Evolutionary conservation across 2,888 invertebrate genomes (phyloP).

Genomic region (Rutpela maculata): DNA sequence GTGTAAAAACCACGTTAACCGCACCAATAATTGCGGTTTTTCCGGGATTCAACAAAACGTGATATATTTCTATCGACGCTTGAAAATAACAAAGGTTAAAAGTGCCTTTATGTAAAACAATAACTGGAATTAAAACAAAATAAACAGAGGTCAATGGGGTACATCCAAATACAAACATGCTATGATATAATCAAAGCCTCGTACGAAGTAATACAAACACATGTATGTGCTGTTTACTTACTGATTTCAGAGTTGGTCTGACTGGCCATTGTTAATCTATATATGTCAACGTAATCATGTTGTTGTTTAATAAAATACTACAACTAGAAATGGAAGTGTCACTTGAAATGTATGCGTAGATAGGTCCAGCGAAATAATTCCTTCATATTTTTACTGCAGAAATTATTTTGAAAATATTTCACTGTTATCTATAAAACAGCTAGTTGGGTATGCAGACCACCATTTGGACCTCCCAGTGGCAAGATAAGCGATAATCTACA

Average conservation of each 20-base stretch:
- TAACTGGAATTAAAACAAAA: conserved; percentile 25
- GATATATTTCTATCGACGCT: background rate
- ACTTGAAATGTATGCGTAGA: background rate
- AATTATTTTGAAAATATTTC: too few species aligned
- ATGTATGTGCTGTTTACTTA: background rate
- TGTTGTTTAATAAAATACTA: conserved; percentile 9
- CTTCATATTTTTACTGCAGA: too few species aligned
- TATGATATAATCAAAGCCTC: background rate
- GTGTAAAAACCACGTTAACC: background rate
- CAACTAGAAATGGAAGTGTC: background rate
- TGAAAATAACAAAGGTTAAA: conserved; percentile 9
- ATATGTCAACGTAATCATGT: conserved; percentile 1
- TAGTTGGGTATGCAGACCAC: too few species aligned
- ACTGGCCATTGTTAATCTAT: background rate
- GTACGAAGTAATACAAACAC: background rate
- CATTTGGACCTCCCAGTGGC: too few species aligned
- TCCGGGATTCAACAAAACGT: background rate
- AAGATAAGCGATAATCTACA: too few species aligned
- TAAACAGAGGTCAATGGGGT: conserved; percentile 29
- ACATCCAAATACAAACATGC: conserved; percentile 7
- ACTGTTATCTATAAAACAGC: too few species aligned
- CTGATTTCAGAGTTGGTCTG: background rate
- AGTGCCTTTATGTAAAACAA: conserved; percentile 21
- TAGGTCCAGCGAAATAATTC: background rate
- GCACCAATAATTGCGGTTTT: background rate